phyloP scores from a whole-genome alignment of 2,888 invertebrate species.

The Chironomus riparius region DNA sequence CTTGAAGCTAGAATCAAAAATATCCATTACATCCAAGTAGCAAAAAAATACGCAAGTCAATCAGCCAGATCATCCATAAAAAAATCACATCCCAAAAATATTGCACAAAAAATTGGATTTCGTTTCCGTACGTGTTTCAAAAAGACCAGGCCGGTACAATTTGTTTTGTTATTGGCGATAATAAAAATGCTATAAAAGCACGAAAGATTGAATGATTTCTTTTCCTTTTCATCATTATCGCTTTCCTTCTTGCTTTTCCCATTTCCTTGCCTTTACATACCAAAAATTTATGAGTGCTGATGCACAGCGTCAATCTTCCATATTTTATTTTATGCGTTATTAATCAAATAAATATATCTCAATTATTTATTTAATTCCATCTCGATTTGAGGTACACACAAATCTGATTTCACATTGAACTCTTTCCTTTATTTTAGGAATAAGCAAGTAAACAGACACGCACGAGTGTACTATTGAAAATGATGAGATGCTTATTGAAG shows the following conservation, averaged over 20 bases:
- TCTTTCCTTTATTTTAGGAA: not conserved
- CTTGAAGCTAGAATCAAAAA: too few relatives aligned
- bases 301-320: not conserved
- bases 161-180: not conserved
- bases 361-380: not conserved
- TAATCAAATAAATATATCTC: conserved; percentile 7
- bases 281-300: not conserved
- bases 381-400: not conserved
- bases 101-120: too few relatives aligned
- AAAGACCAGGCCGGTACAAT: not conserved
- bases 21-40: too few relatives aligned
- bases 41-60: too few relatives aligned
- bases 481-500: too few relatives aligned
- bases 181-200: conserved; percentile 2
- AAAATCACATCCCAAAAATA: too few relatives aligned
- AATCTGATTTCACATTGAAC: not conserved
- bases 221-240: not conserved
- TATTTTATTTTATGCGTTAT: conserved; percentile 15
- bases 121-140: not conserved
- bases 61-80: too few relatives aligned
- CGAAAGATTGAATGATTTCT: not conserved
- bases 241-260: not conserved
- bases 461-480: too few relatives aligned
- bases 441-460: too few relatives aligned
- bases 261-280: not conserved